phyloP scores from a whole-genome alignment of 2,113 vertebrate genomes.

The Melanerpes formicivorus region DNA sequence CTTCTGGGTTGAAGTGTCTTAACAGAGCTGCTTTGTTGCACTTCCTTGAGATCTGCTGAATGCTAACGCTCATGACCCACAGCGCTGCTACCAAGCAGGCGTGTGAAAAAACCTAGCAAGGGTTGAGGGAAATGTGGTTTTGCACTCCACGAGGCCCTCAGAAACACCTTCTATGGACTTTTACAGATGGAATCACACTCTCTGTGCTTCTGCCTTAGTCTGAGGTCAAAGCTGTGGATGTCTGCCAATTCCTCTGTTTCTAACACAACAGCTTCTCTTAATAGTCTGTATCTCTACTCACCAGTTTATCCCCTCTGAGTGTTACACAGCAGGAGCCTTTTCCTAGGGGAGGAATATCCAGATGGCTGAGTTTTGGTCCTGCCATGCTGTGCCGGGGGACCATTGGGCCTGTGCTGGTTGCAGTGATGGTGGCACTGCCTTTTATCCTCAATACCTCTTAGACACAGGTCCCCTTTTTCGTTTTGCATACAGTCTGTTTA shows the following conservation, averaged over 20 bases:
- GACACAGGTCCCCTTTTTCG: background rate
- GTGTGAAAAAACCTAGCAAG: background rate
- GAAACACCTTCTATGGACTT: background rate
- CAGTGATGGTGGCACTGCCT: rapidly evolving
- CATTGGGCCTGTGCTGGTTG: rapidly evolving
- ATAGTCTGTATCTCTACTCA: rapidly evolving
- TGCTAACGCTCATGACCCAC: background rate
- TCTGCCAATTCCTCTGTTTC: background rate
- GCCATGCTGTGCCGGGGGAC: background rate
- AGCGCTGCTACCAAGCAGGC: rapidly evolving
- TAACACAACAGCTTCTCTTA: background rate
- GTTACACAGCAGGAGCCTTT: background rate
- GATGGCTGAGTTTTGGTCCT: background rate
- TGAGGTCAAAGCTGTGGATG: background rate
- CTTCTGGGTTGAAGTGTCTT: background rate
- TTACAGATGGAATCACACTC: background rate
- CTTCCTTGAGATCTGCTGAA: background rate
- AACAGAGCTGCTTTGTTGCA: background rate
- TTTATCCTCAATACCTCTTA: background rate
- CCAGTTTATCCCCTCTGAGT: background rate
- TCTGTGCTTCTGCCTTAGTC: background rate
- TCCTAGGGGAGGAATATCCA: background rate
- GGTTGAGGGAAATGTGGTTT: background rate
- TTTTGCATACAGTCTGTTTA: background rate
- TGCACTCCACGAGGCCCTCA: background rate